These are phyloP conservation scores for Dasypogon diadema DNA, from an alignment of 2,888 invertebrate genomes.

Conservation along the genomic window DNA sequence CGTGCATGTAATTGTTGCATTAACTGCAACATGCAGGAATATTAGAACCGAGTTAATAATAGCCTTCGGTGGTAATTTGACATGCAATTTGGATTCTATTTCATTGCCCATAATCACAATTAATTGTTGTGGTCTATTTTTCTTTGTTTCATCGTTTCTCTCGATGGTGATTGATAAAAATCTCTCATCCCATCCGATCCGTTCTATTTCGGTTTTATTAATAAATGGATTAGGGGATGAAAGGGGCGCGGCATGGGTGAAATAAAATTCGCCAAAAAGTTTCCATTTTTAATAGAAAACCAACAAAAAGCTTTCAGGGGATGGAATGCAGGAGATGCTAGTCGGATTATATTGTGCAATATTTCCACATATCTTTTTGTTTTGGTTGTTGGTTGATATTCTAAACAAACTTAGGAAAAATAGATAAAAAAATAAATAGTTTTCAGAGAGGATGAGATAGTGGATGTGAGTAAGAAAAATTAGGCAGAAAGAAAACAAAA, in stretches of 20 bases:
- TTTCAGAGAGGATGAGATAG: not conserved
- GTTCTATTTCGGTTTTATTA: not conserved
- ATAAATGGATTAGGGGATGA: not conserved
- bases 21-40: constrained; percentile 20
- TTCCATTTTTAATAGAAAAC: constrained; percentile 40
- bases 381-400: constrained; percentile 47
- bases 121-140: not conserved
- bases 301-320: constrained; percentile 34
- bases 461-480: constrained; percentile 3
- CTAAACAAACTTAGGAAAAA: constrained; percentile 22
- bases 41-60: constrained; percentile 2
- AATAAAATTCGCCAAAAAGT: constrained; percentile 52
- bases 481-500: not conserved
- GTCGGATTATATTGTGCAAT: constrained; percentile 7
- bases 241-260: not conserved
- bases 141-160: too few relatives aligned
- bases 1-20: constrained; percentile 41
- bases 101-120: not conserved
- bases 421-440: constrained; percentile 26
- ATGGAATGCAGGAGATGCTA: constrained; percentile 1
- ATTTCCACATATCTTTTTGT: constrained; percentile 13
- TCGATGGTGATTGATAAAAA: too few relatives aligned
- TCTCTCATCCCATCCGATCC: too few relatives aligned
- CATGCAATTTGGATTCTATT: constrained; percentile 28
- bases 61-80: not conserved